Evolutionary conservation across 2,113 vertebrate genomes (phyloP), one percentile per base, ranked within the genome.

Genomic region (Willisornis vidua): DNA sequence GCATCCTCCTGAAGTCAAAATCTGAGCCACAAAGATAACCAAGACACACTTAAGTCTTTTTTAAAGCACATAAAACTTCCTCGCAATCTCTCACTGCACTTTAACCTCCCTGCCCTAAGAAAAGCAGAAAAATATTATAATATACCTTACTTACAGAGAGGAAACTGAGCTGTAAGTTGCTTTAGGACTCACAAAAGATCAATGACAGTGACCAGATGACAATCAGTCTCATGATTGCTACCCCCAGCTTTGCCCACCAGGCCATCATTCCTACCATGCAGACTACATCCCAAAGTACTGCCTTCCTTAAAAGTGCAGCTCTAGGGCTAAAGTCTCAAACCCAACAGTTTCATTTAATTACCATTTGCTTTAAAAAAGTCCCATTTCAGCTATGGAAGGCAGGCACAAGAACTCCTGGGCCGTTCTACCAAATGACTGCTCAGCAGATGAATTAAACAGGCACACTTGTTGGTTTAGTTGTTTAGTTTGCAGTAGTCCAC

Each of bases 211-310:
- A 52, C 65, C 25, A 63, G 43, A 33, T 0, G 1, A 46, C 12
- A 39, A 55, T 31, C 62, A 48, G n/a, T 12, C 33, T 61, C 45
- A 45, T 5, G 10, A 54, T 7, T 66, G 37, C 31, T 5, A 37
- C 4, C 23, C 23, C 33, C 37, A 35, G 39, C 46, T 71, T 18
- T 93, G 63, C 71, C 31, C 72, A 70, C 31, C 46, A 71, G 73
- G 57, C 19, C 70, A 43, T 7, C 61, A 43, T 23, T 92, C 61
- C 84, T 35, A 37, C 33, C 63, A 28, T 0, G 0, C 45, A 86
- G 23, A 12, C 41, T 14, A 17, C 57, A 41, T 33, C 28, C 52
- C 23, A 0, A 75, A 19, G 33, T 3, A 33, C 1, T 2, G 1
- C 66, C 19, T 68, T 29, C 61, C 73, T 51, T 20, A 54, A 77